Base-by-base conservation (phyloP, 2,888 invertebrate genomes). In the Koerneria pararmatus region DNA sequence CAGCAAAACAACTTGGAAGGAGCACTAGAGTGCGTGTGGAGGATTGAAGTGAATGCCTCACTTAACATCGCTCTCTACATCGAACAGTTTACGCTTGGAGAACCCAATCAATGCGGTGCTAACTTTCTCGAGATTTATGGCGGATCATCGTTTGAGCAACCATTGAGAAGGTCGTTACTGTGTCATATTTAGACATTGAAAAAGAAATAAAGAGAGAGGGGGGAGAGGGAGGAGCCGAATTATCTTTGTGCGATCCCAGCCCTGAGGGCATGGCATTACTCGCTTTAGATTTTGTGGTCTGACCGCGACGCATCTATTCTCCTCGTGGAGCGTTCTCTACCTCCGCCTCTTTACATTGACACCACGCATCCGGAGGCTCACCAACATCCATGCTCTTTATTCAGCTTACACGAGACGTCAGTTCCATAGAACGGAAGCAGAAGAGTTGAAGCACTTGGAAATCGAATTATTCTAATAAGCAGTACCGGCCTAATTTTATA, bases 61-160 rank as follows among this genome's bases (percentile, higher is more conserved):
- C 65, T 70, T 31, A 63, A 72, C 35, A 71, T 79, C 24, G 74
- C 78, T 1, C 65, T 80, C 35, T 78, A 78, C 65, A 72, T 82
- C 32, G 72, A 77, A 34, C 71, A 78, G 6, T 82, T 82, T 51
- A 57, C 71, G 5, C 66, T 82, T 60, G 77, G 74, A 8, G 64
- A 70, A 32, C 81, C 81, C 6, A 82, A 82, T 71, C 76, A 78
- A 59, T 82, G 82, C 69, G 68, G 63, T n/a, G 67, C 76, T 19
- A 82, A 82, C 61, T 80, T 78, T 64, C 66, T 82, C 15, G 82
- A 81, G 70, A 70, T 82, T 11, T 82, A 80, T 68, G 73, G 75
- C 1, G 79, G 80, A 8, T 71, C 72, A 64, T 79, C 74, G 1
- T 75, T 78, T 15, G 74, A 75, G 34, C 73, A 74, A 67, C 80